A percentile compares a stretch with the other conserved stretches of the same genome.
Conservation (phyloP, 2,888 invertebrate species). For the Caenorhabditis wallacei region DNA sequence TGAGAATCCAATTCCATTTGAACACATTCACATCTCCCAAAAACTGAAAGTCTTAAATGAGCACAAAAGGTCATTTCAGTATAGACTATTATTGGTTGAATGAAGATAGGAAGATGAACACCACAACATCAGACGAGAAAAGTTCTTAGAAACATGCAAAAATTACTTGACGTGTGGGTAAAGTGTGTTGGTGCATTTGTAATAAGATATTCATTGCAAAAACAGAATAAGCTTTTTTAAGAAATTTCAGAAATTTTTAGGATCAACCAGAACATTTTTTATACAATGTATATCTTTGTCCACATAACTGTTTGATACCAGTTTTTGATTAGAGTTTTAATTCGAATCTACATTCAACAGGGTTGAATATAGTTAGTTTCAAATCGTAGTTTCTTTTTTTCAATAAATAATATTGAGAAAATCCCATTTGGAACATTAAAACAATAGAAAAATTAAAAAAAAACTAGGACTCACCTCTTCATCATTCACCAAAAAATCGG, state of each 20-base stretch:
- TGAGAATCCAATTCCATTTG: conserved; percentile 52
- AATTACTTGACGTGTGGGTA: neutral
- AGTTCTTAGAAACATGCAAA: neutral
- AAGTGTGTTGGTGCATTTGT: neutral
- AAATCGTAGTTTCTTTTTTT: too few species aligned
- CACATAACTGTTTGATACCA: too few species aligned
- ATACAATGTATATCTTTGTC: too few species aligned
- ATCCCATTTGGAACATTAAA: too few species aligned
- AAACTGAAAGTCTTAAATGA: neutral
- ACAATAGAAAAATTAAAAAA: too few species aligned
- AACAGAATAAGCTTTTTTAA: neutral
- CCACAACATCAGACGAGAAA: too few species aligned
- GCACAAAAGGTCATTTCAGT: conserved; percentile 12
- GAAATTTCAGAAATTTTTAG: neutral
- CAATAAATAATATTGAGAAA: too few species aligned
- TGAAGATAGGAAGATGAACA: too few species aligned
- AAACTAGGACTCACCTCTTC: conserved; percentile 52
- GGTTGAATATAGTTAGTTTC: too few species aligned
- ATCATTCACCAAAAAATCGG: conserved; percentile 24
- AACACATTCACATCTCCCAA: conserved; percentile 37
- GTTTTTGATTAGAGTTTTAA: too few species aligned
- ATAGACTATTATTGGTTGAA: neutral
- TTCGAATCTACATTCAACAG: too few species aligned
- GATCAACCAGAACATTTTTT: too few species aligned
- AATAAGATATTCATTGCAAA: neutral